Conservation (phyloP, 1,140 invertebrate genomes). For the Scaptomyza graminum region DNA sequence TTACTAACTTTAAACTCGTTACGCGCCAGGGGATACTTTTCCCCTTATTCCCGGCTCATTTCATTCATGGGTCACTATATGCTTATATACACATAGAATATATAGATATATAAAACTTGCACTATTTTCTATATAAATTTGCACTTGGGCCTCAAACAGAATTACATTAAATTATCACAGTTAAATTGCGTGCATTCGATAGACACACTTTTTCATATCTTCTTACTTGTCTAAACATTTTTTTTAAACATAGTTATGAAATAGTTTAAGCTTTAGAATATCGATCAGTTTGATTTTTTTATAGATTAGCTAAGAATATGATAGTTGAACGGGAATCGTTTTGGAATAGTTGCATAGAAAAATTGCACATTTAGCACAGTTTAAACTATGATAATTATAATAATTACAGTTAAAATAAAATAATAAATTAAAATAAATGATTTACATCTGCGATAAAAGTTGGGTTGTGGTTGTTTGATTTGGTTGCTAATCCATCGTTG, state of each 20-base stretch:
- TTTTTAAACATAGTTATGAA: slow-evolving; percentile 34
- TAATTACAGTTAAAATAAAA: slow-evolving; percentile 32
- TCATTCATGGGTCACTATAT: slow-evolving; percentile 37
- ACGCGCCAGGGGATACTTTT: slow-evolving; percentile 3
- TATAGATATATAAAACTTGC: slow-evolving; percentile 52
- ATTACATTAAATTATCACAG: slow-evolving; percentile 76
- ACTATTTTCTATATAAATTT: slow-evolving; percentile 67
- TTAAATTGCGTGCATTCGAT: slow-evolving; percentile 80
- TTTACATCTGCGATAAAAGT: slow-evolving; percentile 16
- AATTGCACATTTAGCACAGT: slow-evolving; percentile 76
- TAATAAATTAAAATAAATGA: slow-evolving; percentile 25
- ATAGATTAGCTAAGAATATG: slow-evolving; percentile 52
- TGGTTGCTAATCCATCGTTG: slow-evolving; percentile 47
- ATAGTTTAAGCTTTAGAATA: slow-evolving; percentile 44
- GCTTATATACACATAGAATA: slow-evolving; percentile 58
- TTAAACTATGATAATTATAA: slow-evolving; percentile 54
- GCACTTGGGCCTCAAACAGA: slow-evolving; percentile 63
- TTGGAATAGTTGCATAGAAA: slow-evolving; percentile 73
- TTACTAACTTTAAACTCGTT: slow-evolving; percentile 4
- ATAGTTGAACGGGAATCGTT: slow-evolving; percentile 60
- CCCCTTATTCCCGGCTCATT: slow-evolving; percentile 1
- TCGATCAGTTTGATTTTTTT: slow-evolving; percentile 30
- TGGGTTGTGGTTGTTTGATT: neutral
- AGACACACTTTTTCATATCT: slow-evolving; percentile 51
- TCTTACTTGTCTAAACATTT: slow-evolving; percentile 22